These are phyloP conservation scores for Zootoca vivipara DNA, from an alignment of 2,113 vertebrate species.

Conservation along the genomic window DNA sequence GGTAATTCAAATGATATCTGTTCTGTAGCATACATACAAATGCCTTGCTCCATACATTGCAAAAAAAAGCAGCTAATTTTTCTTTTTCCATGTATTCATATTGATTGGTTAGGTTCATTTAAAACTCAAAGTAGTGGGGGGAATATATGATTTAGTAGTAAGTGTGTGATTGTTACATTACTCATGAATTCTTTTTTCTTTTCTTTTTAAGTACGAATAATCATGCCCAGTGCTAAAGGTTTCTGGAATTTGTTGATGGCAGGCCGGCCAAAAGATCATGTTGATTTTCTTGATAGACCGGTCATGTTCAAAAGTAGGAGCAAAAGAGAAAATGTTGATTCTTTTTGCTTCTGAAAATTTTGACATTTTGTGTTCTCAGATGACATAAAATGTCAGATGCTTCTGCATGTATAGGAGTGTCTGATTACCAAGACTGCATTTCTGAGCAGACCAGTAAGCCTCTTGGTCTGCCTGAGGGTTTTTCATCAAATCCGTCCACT, in stretches of 20 bases:
- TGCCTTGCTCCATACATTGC: not conserved
- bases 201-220: not conserved
- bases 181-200: not conserved
- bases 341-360: not conserved
- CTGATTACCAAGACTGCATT: not conserved
- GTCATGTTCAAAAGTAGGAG: not conserved
- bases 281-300: not conserved
- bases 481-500: not conserved
- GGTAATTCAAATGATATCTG: not conserved
- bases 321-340: not conserved
- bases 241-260: not conserved
- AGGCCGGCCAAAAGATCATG: not conserved
- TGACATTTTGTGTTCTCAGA: not conserved
- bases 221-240: not conserved
- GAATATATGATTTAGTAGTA: not conserved
- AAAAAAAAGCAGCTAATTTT: not conserved
- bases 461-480: not conserved
- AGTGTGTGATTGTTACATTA: not conserved
- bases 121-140: not conserved
- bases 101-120: not conserved
- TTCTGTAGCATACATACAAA: not conserved
- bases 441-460: not conserved
- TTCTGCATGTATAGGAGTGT: not conserved
- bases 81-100: not conserved
- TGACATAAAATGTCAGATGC: not conserved